Evolutionary conservation across 1,140 invertebrate species (phyloP).

Genomic region (Pomacea maculata): DNA sequence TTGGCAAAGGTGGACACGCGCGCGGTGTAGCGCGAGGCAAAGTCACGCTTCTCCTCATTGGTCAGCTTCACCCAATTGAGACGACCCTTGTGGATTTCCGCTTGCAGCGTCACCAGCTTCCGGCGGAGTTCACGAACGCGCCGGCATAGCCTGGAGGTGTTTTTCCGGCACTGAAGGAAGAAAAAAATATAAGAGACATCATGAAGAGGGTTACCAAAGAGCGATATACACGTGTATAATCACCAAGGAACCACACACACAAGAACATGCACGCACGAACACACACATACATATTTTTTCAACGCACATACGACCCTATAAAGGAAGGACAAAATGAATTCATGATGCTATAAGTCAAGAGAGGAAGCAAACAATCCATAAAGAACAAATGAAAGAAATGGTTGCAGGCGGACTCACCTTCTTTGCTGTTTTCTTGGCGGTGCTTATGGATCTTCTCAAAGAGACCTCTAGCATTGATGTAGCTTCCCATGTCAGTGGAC

Average conservation of each 20-base stretch:
- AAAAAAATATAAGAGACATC: neutral
- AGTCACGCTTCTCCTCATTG: slow-evolving; percentile 14
- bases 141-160: slow-evolving; percentile 20
- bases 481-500: slow-evolving; percentile 25
- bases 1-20: slow-evolving; percentile 20
- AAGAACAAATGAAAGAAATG: neutral
- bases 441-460: slow-evolving; percentile 11
- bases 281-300: neutral
- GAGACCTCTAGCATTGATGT: slow-evolving; percentile 29
- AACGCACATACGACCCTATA: neutral
- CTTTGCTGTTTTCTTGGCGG: slow-evolving; percentile 24
- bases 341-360: neutral
- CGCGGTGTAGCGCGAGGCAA: slow-evolving; percentile 2
- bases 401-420: slow-evolving; percentile 2
- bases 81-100: slow-evolving; percentile 25
- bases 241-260: neutral
- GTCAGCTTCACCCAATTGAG: slow-evolving; percentile 27
- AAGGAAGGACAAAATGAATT: too few relatives aligned
- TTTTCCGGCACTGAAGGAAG: slow-evolving; percentile 27
- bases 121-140: slow-evolving; percentile 24
- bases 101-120: slow-evolving; percentile 21
- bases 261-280: neutral
- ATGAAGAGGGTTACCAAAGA: neutral
- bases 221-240: too few relatives aligned
- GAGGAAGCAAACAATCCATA: neutral